Conservation (phyloP, 2,113 vertebrate species). For the Onychostruthus taczanowskii region DNA sequence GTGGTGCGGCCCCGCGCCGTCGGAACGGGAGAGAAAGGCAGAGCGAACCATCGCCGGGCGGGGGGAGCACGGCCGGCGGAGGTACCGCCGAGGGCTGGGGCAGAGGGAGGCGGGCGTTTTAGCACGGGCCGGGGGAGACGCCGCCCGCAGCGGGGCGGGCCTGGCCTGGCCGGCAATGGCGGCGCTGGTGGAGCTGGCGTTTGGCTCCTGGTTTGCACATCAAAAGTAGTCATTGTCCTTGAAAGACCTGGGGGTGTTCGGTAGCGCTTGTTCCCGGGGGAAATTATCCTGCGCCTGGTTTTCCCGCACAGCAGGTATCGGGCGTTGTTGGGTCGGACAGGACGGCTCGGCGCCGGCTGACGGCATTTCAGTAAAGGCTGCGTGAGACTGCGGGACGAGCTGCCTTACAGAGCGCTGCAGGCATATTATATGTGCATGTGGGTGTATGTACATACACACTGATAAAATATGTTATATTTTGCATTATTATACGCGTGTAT, state of each 20-base stretch:
- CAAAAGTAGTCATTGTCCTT: no score
- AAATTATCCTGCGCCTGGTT: neutral
- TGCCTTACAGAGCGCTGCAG: neutral
- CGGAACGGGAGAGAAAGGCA: no score
- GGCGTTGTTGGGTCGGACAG: neutral
- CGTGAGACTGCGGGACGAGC: fast-evolving
- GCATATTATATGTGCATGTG: no score
- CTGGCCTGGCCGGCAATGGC: neutral
- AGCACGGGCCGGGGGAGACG: fast-evolving
- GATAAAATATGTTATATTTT: neutral
- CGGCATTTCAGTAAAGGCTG: neutral
- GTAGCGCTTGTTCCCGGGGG: neutral
- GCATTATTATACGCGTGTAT: fast-evolving
- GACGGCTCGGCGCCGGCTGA: fast-evolving
- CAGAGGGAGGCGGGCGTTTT: no score
- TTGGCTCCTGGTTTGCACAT: fast-evolving
- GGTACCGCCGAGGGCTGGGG: neutral
- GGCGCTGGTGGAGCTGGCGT: fast-evolving
- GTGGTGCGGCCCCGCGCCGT: neutral
- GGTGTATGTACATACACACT: no score
- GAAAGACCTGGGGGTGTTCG: fast-evolving
- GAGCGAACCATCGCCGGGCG: neutral
- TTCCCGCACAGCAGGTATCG: neutral
- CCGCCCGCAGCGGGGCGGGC: no score
- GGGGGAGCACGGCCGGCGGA: neutral